Percentiles rank a stretch among this genome's conserved stretches.
phyloP scores from a whole-genome alignment of 2,113 vertebrate genomes.

The Synchiropus splendidus region DNA sequence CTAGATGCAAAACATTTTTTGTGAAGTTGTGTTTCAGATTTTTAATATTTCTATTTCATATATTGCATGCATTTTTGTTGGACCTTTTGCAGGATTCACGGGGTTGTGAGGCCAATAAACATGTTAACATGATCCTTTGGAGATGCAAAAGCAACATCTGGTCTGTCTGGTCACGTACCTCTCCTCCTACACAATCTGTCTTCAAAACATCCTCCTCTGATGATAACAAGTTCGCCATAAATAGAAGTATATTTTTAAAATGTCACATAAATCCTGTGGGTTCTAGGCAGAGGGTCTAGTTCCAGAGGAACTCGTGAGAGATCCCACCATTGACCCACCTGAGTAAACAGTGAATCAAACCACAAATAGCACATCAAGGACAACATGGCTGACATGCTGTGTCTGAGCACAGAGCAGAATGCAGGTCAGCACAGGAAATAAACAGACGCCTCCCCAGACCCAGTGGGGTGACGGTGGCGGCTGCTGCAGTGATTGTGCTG shows the following conservation, averaged over 20 bases:
- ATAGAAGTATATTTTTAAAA: constrained; percentile 26
- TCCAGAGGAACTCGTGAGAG: constrained; percentile 29
- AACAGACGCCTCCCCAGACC: constrained; percentile 44
- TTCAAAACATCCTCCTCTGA: constrained; percentile 39
- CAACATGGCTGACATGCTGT: constrained; percentile 21
- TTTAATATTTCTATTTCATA: too few relatives aligned
- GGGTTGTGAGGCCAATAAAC: too few relatives aligned
- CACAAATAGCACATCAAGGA: constrained; percentile 58
- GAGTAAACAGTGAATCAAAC: constrained; percentile 69
- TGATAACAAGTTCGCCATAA: background rate
- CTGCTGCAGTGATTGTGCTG: constrained; percentile 52
- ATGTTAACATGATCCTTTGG: too few relatives aligned
- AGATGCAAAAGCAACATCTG: too few relatives aligned
- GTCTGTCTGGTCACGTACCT: too few relatives aligned
- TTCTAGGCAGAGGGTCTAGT: constrained; percentile 16
- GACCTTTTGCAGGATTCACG: too few relatives aligned
- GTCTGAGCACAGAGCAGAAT: constrained; percentile 24
- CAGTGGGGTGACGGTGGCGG: constrained; percentile 56
- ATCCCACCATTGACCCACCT: constrained; percentile 57
- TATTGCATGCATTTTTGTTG: too few relatives aligned
- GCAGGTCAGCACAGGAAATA: constrained; percentile 49
- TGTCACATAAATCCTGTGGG: constrained; percentile 28
- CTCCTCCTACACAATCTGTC: too few relatives aligned
- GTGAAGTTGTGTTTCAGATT: too few relatives aligned
- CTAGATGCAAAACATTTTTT: constrained; percentile 8